Evolutionary conservation across 2,888 invertebrate genomes (phyloP), one percentile per base, ranked within the genome.

Genomic region (Steromphala cineraria): DNA sequence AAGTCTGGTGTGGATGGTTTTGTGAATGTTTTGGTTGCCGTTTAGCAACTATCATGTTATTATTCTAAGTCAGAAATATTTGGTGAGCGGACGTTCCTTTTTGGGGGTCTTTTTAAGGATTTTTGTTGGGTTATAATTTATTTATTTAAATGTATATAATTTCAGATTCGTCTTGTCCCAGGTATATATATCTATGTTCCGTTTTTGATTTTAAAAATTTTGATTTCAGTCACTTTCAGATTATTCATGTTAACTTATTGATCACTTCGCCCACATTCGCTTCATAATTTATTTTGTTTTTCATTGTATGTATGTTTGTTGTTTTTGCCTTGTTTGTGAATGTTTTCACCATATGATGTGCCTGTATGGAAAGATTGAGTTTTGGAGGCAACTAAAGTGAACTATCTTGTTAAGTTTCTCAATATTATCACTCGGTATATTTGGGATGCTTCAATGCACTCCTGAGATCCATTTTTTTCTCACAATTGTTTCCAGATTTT

Each of bases 61-160:
- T 71, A 71, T 71, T 71, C 71, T 71, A 71, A 71, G 71, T 71
- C 71, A 71, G 71, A 71, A 46, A 36, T 71, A 21, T 56, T 71
- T 71, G 71, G 71, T 71, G 71, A 71, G 40, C n/a, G 71, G 71
- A 71, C 71, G 40, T 71, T 71, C 71, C 71, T 28, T 71, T 71
- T 71, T 31, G 71, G 71, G 71, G 36, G 31, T 71, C 71, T 71
- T 71, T 71, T 71, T 56, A 56, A 71, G 71, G 71, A 36, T 71
- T 71, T 71, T 71, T 71, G 71, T 71, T 71, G 71, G 71, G 71
- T 71, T 71, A 71, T 71, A 71, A 71, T 71, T 71, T 71, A 71
- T 71, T 71, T 71, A 71, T 71, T 71, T 71, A 71, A 71, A 36
- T 71, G 71, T 71, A 71, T 8, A 71, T 71, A 71, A 36, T 71